Evolutionary conservation across 2,797 vertebrate genomes (phyloP), one percentile per base, ranked within the genome.

Genomic region (Notoglanidium macrostoma): DNA sequence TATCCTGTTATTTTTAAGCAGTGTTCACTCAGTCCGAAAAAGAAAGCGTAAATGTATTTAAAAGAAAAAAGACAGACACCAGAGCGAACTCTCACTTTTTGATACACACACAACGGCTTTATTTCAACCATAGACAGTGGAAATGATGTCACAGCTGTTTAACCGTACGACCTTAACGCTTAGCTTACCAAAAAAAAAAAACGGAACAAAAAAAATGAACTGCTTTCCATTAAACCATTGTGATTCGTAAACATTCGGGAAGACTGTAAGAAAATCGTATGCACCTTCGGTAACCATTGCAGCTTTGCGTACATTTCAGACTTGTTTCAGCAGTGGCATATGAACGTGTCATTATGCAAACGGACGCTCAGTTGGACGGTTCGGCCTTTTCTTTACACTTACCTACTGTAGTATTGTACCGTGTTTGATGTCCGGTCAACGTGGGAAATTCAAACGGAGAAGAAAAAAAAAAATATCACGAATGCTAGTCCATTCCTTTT

Each of bases 351-450:
- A 93, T 93, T 92, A 91, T 93, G 95, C 95, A 95, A 95, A 95
- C 54, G 81, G 88, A 89, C 78, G 83, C 93, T 91, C 93, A 91
- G 95, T 95, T 96, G 95, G 95, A 95, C 89, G 94, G 95, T 95
- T 46, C 92, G 82, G 88, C 94, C 94, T 95, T 93, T 94, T 94
- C 68, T 93, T 94, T 95, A 94, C 95, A 95, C 95, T 96, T 96
- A 95, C 95, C 96, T 96, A 95, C 95, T 96, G 93, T 96, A 95
- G 95, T 96, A 94, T 94, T 96, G 94, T 96, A 95, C 94, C 90
- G 94, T 95, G 96, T 91, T 92, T 96, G 96, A 95, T 84, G 95
- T 96, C 95, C 91, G 94, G 96, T 96, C 95, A 94, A 96, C 93
- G 95, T 95, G 90, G 95, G 95, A 96, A 94, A 92, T 95, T 93